Evolutionary conservation across 2,113 vertebrate genomes (phyloP).

Genomic region (Pseudonaja textilis): DNA sequence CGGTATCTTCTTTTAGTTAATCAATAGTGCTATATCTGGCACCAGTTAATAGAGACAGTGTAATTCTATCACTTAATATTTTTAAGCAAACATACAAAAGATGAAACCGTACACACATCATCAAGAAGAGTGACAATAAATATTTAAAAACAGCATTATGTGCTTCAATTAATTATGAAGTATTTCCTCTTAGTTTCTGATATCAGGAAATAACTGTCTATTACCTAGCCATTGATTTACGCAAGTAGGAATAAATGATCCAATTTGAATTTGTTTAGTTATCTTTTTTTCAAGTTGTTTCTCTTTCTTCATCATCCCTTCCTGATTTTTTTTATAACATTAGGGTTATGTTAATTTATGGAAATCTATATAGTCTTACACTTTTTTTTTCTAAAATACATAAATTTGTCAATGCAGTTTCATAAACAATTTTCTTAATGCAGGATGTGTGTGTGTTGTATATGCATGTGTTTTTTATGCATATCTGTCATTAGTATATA

Average conservation of each 20-base stretch:
- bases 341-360: too few species aligned
- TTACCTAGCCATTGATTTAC: background rate
- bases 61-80: conserved; percentile 7
- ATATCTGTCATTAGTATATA: background rate
- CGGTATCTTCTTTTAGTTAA: conserved; percentile 37
- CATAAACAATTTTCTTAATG: background rate
- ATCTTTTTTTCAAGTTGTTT: background rate
- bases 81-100: conserved; percentile 16
- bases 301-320: background rate
- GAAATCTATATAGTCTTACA: background rate
- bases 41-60: conserved; percentile 21
- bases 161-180: background rate
- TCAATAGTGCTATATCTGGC: background rate
- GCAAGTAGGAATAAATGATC: conserved; percentile 11
- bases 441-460: background rate
- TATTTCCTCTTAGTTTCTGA: background rate
- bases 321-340: background rate
- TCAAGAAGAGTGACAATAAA: background rate
- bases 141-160: conserved; percentile 7
- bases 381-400: background rate
- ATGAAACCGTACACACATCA: background rate
- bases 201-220: conserved; percentile 26
- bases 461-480: background rate
- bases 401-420: background rate
- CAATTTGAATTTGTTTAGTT: background rate